phyloP scores from a whole-genome alignment of 2,113 vertebrate genomes.

The Sorex fumeus region DNA sequence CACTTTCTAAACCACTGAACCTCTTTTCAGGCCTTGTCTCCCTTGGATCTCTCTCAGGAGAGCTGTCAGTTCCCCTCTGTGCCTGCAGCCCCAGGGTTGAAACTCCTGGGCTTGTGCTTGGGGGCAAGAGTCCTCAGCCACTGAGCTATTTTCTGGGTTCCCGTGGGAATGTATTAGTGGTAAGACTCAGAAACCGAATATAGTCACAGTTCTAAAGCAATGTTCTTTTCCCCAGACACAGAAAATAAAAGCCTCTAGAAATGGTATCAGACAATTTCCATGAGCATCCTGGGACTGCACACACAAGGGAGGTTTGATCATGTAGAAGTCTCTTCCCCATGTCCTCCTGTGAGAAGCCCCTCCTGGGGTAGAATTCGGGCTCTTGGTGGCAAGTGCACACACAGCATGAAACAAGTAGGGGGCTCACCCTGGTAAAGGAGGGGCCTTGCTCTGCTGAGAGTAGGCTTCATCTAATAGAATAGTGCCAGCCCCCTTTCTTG shows the following conservation, averaged over 20 bases:
- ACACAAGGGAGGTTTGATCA: background rate
- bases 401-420: background rate
- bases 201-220: slow-evolving; percentile 15
- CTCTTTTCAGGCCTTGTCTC: no score
- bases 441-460: background rate
- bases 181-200: background rate
- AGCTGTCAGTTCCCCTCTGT: no score
- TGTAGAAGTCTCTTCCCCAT: background rate
- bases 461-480: background rate
- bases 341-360: background rate
- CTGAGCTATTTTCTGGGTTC: no score
- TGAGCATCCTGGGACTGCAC: slow-evolving; percentile 2
- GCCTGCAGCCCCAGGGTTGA: no score
- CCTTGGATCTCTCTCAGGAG: no score
- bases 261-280: background rate
- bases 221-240: background rate
- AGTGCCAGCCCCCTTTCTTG: background rate
- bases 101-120: no score
- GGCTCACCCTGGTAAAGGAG: background rate
- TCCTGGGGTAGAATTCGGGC: background rate
- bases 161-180: background rate
- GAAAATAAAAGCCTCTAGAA: slow-evolving; percentile 33
- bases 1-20: no score
- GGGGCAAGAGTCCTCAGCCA: no score
- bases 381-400: background rate